Base-by-base conservation (phyloP, 1,140 invertebrate species). In the Drosophila parvula region DNA sequence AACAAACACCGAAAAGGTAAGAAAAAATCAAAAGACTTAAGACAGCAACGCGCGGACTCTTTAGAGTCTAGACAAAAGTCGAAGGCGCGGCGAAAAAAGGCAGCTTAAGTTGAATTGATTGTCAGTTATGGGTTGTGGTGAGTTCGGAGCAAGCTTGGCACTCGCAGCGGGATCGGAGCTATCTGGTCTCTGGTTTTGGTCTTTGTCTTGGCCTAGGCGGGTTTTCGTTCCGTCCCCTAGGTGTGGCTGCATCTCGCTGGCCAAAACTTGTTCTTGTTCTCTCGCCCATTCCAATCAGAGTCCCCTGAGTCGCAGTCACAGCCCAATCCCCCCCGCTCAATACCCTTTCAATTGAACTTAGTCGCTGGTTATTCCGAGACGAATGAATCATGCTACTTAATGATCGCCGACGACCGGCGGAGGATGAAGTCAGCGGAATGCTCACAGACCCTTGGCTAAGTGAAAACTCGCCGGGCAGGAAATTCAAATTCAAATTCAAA, bases 341-440 rank as follows among this genome's bases (percentile, higher is more conserved):
- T 32, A 32, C 27, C 28, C 51, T 67, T 59, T 76, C 61, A 74
- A 67, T 77, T 77, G 50, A 60, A 77, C 64, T 69, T 84, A 84
- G 60, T 63, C 38, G 40, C 50, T 77, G 68, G 55, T 53, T 76
- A 60, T 74, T 77, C 48, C 68, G 43, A 81, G 62, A 59, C 50
- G 76, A 30, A 78, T 88, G 83, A 88, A 78, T 88, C 83, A 88
- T 68, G 65, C 67, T 63, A 79, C 83, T 86, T 86, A 88, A 88
- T 86, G 75, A 74, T 58, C 53, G 5, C 3, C 27, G 22, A 38
- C 4, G 12, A 22, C 30, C 51, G 44, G 16, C 63, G 16, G 56
- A 28, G 44, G 81, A 80, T 85, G 78, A 85, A 88, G 79, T 83
- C 79, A 86, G 71, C 53, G 41, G 22, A 50, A 58, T 44, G 63